These are phyloP conservation scores for Porites rus DNA, from an alignment of 92 coral and sea anemone species.

Conservation along the genomic window DNA sequence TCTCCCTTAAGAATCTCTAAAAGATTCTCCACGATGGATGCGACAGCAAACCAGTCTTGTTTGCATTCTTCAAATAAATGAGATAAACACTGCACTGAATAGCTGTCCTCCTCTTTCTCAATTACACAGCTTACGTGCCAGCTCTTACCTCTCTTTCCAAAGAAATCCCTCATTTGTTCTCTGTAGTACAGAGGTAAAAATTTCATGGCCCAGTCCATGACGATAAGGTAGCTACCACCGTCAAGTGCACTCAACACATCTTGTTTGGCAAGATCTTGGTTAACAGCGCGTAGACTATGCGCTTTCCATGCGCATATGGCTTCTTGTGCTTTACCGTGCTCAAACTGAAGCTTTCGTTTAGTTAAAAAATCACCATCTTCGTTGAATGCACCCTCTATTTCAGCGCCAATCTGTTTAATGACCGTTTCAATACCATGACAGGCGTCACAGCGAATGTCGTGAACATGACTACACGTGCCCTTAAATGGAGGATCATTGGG, in stretches of 20 bases:
- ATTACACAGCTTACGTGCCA: no score
- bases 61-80: no score
- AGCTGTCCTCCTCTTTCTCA: no score
- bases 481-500: conserved; percentile 14
- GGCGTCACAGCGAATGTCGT: conserved; percentile 7
- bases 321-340: no score
- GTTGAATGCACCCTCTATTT: no score
- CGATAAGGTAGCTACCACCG: conserved; percentile 29
- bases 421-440: conserved; percentile 26
- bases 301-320: conserved; percentile 18
- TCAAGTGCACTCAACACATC: conserved; percentile 15
- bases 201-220: conserved; percentile 57
- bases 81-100: no score
- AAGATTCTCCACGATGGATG: no score
- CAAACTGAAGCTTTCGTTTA: no score
- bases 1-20: no score
- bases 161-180: conserved; percentile 19
- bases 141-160: conserved; percentile 3
- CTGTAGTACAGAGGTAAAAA: conserved; percentile 28
- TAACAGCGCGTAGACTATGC: conserved; percentile 15
- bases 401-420: not conserved
- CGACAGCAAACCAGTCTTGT: no score
- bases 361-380: no score
- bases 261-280: conserved; percentile 51
- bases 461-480: conserved; percentile 10